Percentiles rank a stretch among this genome's conserved stretches.
These are phyloP conservation scores for Parauchenoglanis ngamensis DNA, from an alignment of 2,797 vertebrate species.

Conservation along the genomic window DNA sequence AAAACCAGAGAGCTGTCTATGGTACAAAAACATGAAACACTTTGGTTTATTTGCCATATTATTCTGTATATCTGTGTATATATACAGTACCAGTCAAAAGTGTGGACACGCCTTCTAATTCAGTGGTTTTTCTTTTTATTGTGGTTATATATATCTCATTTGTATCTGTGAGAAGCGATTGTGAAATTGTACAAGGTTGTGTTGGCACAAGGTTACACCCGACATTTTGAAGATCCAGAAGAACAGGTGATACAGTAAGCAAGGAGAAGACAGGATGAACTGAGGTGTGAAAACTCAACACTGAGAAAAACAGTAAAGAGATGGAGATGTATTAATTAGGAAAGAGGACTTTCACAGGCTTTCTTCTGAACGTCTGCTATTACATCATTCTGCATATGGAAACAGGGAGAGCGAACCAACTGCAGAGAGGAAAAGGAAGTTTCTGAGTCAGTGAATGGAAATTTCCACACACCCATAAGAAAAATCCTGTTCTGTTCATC, in stretches of 20 bases:
- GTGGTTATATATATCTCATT: too few species aligned
- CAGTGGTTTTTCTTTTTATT: too few species aligned
- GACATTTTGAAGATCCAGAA: background rate
- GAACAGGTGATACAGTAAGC: background rate
- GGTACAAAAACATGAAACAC: too few species aligned
- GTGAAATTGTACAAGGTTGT: background rate
- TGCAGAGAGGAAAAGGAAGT: slow-evolving; percentile 11
- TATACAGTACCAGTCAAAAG: background rate
- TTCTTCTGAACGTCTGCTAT: background rate
- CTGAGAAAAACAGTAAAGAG: slow-evolving; percentile 29
- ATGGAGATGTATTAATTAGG: background rate
- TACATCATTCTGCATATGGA: slow-evolving; percentile 20
- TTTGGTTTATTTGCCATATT: too few species aligned
- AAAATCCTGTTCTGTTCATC: slow-evolving; percentile 7
- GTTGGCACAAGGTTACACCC: background rate
- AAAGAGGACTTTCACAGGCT: slow-evolving; percentile 7
- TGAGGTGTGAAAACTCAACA: slow-evolving; percentile 42
- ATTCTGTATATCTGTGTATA: background rate
- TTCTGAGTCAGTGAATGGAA: background rate
- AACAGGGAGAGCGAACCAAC: background rate
- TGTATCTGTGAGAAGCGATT: background rate
- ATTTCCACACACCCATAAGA: slow-evolving; percentile 8
- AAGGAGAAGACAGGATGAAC: background rate
- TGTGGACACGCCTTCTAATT: too few species aligned
- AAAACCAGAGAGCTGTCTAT: too few species aligned